These are phyloP conservation scores for Brachionus rubens DNA, from an alignment of 1,140 invertebrate genomes.

Conservation along the genomic window DNA sequence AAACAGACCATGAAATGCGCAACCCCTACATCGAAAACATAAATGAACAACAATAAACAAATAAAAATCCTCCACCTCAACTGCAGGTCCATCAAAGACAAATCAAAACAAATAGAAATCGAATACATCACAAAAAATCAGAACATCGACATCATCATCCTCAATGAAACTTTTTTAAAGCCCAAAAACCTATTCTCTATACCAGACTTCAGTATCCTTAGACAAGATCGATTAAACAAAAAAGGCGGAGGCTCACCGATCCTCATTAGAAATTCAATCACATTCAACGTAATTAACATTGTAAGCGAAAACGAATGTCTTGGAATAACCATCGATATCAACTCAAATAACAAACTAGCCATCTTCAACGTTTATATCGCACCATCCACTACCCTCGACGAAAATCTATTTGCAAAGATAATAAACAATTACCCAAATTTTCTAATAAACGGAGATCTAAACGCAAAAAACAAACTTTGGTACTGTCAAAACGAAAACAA, in stretches of 20 bases:
- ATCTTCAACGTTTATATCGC: background rate
- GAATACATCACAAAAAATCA: background rate
- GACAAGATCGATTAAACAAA: background rate
- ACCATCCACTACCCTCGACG: background rate
- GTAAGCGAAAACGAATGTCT: background rate
- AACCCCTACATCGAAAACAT: no score
- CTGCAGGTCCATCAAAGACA: background rate
- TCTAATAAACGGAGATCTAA: background rate
- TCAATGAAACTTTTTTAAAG: background rate
- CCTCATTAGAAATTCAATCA: background rate
- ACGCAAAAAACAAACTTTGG: background rate
- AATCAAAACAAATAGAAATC: background rate
- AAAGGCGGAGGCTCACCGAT: background rate
- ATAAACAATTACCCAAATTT: background rate
- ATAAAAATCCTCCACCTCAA: background rate
- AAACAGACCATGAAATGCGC: no score
- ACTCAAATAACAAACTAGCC: background rate
- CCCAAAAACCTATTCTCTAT: background rate
- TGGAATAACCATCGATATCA: background rate
- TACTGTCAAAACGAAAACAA: background rate
- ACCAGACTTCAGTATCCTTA: background rate
- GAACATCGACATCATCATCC: background rate
- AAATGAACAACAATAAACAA: background rate
- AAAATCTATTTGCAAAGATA: background rate
- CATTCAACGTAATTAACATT: background rate